A percentile compares a stretch with the other conserved stretches of the same genome.
Evolutionary conservation across 2,888 invertebrate genomes (phyloP).

Genomic region (Drosophila stalkeri): DNA sequence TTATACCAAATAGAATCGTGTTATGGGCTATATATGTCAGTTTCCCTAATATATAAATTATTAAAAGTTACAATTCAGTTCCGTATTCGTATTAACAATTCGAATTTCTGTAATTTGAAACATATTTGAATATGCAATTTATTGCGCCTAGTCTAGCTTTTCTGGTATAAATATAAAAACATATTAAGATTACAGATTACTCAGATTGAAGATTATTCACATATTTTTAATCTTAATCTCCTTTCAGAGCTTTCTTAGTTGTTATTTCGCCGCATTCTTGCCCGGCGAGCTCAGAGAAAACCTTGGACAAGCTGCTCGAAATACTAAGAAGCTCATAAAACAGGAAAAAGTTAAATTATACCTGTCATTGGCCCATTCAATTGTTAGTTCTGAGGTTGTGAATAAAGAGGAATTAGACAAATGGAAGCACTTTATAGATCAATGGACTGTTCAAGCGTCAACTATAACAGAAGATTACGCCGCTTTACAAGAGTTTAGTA

Average conservation of each 20-base stretch:
- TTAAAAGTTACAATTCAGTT: background rate
- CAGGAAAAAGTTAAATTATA: background rate
- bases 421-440: background rate
- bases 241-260: background rate
- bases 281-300: background rate
- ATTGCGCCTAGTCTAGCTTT: background rate
- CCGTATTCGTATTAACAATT: no score
- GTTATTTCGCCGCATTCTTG: background rate
- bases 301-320: background rate
- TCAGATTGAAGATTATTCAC: background rate
- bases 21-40: background rate
- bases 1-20: background rate
- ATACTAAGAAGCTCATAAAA: background rate
- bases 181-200: no score
- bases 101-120: background rate
- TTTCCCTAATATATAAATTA: background rate
- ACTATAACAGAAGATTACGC: background rate
- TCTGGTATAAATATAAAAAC: background rate
- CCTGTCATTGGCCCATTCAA: background rate
- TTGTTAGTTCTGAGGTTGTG: background rate
- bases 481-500: background rate
- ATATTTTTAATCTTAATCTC: background rate
- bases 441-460: background rate
- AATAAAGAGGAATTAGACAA: background rate
- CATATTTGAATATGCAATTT: background rate